These are phyloP conservation scores for Hexactinellida sp. DNA, from an alignment of 37 sponge, comb jelly and placozoan species.

Conservation along the genomic window DNA sequence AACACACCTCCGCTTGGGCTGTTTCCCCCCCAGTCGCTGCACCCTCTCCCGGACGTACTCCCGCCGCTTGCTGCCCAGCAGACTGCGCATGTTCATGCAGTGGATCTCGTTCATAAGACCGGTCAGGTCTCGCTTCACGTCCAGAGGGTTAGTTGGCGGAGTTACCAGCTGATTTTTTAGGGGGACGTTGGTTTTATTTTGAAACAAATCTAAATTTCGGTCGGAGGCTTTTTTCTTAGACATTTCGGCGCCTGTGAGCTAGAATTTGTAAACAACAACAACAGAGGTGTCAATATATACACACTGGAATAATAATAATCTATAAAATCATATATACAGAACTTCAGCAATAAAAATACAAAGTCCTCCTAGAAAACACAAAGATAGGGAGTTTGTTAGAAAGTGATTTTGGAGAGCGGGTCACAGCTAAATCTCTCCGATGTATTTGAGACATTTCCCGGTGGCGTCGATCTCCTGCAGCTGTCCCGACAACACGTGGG, in stretches of 20 bases:
- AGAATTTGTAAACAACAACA: too few species aligned
- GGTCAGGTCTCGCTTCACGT: background rate
- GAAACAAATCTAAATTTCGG: background rate
- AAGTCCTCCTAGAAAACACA: background rate
- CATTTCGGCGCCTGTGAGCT: too few species aligned
- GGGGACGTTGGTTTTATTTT: background rate
- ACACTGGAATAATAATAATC: background rate
- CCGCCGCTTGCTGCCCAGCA: background rate
- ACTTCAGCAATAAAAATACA: background rate
- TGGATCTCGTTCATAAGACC: background rate
- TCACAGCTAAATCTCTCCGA: background rate
- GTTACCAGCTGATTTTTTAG: background rate
- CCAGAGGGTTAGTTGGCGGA: background rate
- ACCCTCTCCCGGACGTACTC: background rate
- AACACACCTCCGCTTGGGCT: background rate
- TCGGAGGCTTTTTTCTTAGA: background rate
- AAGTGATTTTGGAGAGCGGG: background rate
- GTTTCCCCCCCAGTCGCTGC: background rate
- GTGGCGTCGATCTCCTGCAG: background rate
- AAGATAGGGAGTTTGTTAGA: background rate
- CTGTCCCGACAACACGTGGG: background rate
- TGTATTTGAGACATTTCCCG: constrained; percentile 9
- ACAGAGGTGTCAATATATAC: too few species aligned
- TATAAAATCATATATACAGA: background rate
- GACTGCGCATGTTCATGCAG: background rate